Evolutionary conservation across 1,140 invertebrate genomes (phyloP), one percentile per base, ranked within the genome.

Genomic region (Trinorchestia longiramus): DNA sequence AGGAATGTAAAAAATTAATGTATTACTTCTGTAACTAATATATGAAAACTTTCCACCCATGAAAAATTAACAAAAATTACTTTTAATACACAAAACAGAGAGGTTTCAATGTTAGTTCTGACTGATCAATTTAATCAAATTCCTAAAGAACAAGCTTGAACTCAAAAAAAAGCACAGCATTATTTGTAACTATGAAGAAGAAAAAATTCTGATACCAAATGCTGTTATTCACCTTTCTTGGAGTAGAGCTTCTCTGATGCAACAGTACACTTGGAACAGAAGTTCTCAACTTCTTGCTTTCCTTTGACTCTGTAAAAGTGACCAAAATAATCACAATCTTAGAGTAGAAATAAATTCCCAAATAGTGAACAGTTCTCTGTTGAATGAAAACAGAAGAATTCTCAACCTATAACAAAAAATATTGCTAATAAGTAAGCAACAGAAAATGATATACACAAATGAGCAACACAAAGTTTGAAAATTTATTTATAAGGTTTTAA

Each of bases 201-300:
- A 40, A 11, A 91, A 91, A 91, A 91, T 91, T 91, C 11, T 91
- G 43, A 3, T 77, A 77, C 15, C 11, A 36, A 77, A 77, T 77
- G 62, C 62, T 77, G 62, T 28, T 3, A 77, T 77, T 94, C 44
- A 94, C 92, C 44, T 94, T 94, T 40, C 92, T 94, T 43, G 92
- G 44, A 47, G 92, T 43, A n/a, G 92, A 94, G 44, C 92, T 45
- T 94, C 92, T 94, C 36, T 42, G 43, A 11, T 94, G 92, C 92
- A 94, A 45, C 43, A 94, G 44, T 36, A 94, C 92, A 94, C 92
- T 94, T 40, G 92, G 92, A 47, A 94, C 92, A 45, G 88, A 90
- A 90, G 92, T n/a, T 45, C 43, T 45, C 92, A 94, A 94, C 43
- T 43, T 94, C 44, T 94, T 94, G 44, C 92, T 94, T 43, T 94